Evolutionary conservation across 2,888 invertebrate species (phyloP), one percentile per base, ranked within the genome.

Genomic region (Cordylochernes scorpioides): DNA sequence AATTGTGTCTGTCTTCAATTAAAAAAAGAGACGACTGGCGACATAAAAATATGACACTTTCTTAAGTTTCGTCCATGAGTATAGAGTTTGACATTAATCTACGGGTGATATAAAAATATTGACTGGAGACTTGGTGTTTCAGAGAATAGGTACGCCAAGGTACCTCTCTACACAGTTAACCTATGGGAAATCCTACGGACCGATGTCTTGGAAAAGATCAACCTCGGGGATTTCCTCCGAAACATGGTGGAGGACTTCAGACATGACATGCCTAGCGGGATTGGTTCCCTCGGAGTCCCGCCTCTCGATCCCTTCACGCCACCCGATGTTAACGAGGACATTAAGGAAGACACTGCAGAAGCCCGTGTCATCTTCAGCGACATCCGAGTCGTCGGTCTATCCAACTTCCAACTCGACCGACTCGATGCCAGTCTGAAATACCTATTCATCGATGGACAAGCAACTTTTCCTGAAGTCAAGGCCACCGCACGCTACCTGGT

Each of bases 221-320:
- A 15, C 10, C 13, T 37, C 13, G 29, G 34, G 17, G 34, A 37
- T 12, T 37, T 32, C 19, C 22, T 37, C 13, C 24, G 32, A 6
- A 33, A 33, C 4, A 29, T 37, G 2, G 31, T 37, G 2, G 37
- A 37, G 14, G 34, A 37, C 12, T 37, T 37, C 30, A 29, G 24
- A 14, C 28, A 28, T 1, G 37, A 34, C 18, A 37, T 37, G 37
- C 5, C n/a, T 3, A 30, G 18, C 1, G 37, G 37, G 1, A 34
- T 37, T 6, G 25, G 27, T 3, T 30, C 30, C 10, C 21, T 37
- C 13, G 34, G 34, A 8, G 28, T 37, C 1, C 37, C 37, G 1
- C 10, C 34, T 4, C 28, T 37, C 5, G 37, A 37, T 15, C 37
- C 37, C 4, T 34, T 37, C 9, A 10, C 17, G 4, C 18, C 30